Base-by-base conservation (phyloP, 2,797 vertebrate species). In the Sebastes diaconus region DNA sequence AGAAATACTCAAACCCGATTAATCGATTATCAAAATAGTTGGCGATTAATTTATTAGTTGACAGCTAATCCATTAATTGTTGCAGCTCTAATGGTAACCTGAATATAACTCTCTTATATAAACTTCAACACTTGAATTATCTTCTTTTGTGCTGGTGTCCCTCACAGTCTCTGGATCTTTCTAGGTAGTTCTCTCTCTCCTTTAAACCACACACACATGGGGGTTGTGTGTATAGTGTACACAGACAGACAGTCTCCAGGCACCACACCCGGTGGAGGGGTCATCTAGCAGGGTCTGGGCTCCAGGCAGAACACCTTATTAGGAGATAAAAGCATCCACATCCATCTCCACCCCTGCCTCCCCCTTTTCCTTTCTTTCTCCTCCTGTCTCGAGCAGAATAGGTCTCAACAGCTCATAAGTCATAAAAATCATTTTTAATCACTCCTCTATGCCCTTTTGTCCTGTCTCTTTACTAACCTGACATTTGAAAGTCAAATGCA, bases 241-340 rank as follows among this genome's bases (percentile, higher is more conserved):
- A 87, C 84, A 93, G 83, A 84, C 81, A 84, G 88, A 90, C 85
- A 84, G 84, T 94, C 89, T 93, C 90, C 93, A 94, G 92, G 91
- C 91, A 88, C 93, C 90, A 88, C 93, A 91, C 90, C 93, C 93
- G 71, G 80, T 85, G 71, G 61, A 89, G 65, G 63, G 94, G 94
- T 94, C 92, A 92, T 91, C 85, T 70, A 74, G 82, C 81, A 67
- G 83, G 84, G 90, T 83, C 89, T 81, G 82, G 73, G 85, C 92
- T 94, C 58, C 83, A 89, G 85, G 88, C 92, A 90, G 73, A 92
- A 71, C 90, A 91, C 95, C 95, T 94, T 95, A 95, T 95, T 95
- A 92, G 95, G 94, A 94, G 85, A 94, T 89, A 82, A 93, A 92
- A 91, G 87, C 85, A 80, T 84, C 80, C 75, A 83, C 75, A 82